A percentile compares a stretch with the other conserved stretches of the same genome.
Conservation (phyloP, 2,888 invertebrate genomes). For the Odontomyia ornata region DNA sequence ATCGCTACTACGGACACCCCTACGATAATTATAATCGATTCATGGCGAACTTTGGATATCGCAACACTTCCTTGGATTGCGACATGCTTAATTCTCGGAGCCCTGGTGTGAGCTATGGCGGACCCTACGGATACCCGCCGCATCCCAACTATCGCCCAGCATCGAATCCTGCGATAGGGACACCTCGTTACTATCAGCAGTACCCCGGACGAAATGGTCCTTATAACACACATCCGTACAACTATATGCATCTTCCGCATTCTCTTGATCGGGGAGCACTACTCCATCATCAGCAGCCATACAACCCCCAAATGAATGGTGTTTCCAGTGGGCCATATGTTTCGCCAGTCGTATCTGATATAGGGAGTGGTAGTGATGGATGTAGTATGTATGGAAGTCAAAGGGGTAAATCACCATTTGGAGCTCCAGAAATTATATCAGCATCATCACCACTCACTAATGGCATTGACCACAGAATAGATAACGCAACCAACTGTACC, state of each 20-base stretch:
- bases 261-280: neutral
- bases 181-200: neutral
- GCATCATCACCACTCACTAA: neutral
- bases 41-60: constrained; percentile 33
- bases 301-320: neutral
- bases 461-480: neutral
- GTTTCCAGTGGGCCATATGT: constrained; percentile 24
- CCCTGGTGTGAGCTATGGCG: neutral
- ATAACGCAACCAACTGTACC: neutral
- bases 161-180: neutral
- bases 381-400: constrained; percentile 5
- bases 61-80: constrained; percentile 17
- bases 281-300: constrained; percentile 10
- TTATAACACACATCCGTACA: constrained; percentile 21
- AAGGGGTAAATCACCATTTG: neutral
- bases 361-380: constrained; percentile 17
- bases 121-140: neutral
- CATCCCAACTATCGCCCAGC: neutral
- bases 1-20: constrained; percentile 33
- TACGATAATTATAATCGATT: constrained; percentile 29
- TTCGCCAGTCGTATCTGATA: constrained; percentile 14
- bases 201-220: constrained; percentile 5
- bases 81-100: neutral
- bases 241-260: constrained; percentile 12
- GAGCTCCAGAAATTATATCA: neutral